These are phyloP conservation scores for Propithecus perrieri DNA, from an alignment of 2,797 vertebrate genomes.

Conservation along the genomic window DNA sequence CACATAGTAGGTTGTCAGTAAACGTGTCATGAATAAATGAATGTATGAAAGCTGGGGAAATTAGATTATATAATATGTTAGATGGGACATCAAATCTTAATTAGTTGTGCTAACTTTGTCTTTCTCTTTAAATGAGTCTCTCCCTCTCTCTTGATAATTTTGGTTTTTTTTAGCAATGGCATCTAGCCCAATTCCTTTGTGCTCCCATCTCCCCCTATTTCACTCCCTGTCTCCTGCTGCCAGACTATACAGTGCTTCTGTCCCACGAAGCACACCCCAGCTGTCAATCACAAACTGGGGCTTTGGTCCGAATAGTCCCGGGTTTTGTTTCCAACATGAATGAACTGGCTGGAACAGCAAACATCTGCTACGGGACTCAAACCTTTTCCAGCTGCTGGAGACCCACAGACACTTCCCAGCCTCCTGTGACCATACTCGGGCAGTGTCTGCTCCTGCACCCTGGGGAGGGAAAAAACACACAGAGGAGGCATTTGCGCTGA, in stretches of 20 bases:
- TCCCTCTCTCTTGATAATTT: background rate
- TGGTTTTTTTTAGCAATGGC: background rate
- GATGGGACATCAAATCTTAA: background rate
- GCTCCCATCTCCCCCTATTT: background rate
- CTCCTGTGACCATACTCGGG: background rate
- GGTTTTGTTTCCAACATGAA: slow-evolving; percentile 87
- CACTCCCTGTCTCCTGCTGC: background rate
- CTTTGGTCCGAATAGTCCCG: slow-evolving; percentile 82
- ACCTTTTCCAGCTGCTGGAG: slow-evolving; percentile 86
- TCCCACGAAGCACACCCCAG: slow-evolving; percentile 80
- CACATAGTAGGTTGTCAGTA: background rate
- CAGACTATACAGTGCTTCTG: slow-evolving; percentile 35
- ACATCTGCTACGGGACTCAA: slow-evolving; percentile 87
- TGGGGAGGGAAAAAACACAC: background rate
- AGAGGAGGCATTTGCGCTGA: background rate
- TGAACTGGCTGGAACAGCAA: slow-evolving; percentile 85
- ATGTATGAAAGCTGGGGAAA: background rate
- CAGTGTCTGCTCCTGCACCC: background rate
- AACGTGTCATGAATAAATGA: background rate
- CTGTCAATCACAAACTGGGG: slow-evolving; percentile 83
- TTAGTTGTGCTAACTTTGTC: slow-evolving; percentile 36
- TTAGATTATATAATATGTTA: background rate
- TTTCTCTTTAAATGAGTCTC: slow-evolving; percentile 41
- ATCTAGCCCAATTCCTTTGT: background rate
- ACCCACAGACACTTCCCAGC: slow-evolving; percentile 70